These are phyloP conservation scores for Echinops telfairi DNA, from an alignment of 2,113 vertebrate species.

Conservation along the genomic window DNA sequence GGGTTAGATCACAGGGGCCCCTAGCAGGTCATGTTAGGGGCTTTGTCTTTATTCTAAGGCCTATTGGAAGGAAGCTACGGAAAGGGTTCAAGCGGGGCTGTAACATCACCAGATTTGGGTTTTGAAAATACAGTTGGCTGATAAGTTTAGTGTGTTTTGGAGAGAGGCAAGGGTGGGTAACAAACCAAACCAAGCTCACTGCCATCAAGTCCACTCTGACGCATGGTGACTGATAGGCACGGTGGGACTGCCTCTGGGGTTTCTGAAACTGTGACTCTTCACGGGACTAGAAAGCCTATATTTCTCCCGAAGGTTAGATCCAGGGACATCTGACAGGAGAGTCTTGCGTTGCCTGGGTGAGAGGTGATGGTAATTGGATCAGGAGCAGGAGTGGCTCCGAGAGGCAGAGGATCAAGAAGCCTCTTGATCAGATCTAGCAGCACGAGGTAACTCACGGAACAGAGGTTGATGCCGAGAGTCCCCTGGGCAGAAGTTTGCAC, in stretches of 20 bases:
- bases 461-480: background rate
- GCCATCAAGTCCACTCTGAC: no score
- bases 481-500: background rate
- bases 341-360: background rate
- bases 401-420: background rate
- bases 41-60: background rate
- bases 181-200: no score
- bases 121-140: background rate
- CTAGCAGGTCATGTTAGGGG: no score
- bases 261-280: no score
- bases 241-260: no score
- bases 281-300: no score
- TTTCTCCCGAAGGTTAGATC: no score
- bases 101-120: background rate
- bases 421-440: background rate
- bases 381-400: background rate
- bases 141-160: background rate
- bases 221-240: no score
- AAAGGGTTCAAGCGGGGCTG: background rate
- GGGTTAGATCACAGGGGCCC: fast-evolving
- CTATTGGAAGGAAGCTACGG: background rate
- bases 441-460: background rate
- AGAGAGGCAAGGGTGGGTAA: background rate
- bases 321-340: background rate
- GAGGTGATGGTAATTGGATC: background rate